Evolutionary conservation across 2,888 invertebrate species (phyloP).

Genomic region (Alentia gelatinosa): DNA sequence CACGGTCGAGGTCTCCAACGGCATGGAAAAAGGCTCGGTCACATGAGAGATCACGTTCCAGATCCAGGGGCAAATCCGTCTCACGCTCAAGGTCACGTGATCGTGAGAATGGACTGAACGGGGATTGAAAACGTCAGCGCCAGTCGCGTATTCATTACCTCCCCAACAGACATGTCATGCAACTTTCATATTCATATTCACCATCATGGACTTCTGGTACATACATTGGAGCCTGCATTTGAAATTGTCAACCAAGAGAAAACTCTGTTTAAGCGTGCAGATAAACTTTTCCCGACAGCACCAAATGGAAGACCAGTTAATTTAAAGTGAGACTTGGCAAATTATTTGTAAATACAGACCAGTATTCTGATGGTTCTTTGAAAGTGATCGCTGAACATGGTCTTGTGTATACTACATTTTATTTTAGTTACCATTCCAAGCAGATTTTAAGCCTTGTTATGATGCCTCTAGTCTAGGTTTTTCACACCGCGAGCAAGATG

Average conservation of each 20-base stretch:
- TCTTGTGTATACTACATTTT: too few relatives aligned
- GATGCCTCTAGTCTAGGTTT: too few relatives aligned
- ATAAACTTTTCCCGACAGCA: too few relatives aligned
- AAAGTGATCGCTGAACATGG: too few relatives aligned
- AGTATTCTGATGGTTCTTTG: too few relatives aligned
- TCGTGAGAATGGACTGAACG: not conserved
- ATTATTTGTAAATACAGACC: too few relatives aligned
- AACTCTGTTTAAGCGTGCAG: too few relatives aligned
- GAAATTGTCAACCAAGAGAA: not conserved
- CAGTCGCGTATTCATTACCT: not conserved
- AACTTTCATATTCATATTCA: conserved; percentile 2
- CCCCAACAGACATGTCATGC: conserved; percentile 6
- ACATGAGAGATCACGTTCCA: not conserved
- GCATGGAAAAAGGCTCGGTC: not conserved
- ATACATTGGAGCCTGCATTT: not conserved
- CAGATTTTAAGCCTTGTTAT: too few relatives aligned
- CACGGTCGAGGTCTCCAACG: not conserved
- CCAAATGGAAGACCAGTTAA: too few relatives aligned
- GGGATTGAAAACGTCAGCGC: not conserved
- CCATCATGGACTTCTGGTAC: not conserved
- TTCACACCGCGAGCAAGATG: too few relatives aligned
- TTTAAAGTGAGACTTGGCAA: too few relatives aligned
- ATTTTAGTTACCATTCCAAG: too few relatives aligned
- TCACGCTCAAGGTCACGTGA: not conserved
- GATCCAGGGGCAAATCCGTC: not conserved